Evolutionary conservation across 2,888 invertebrate genomes (phyloP), one percentile per base, ranked within the genome.

Genomic region (Pheosia tremula): DNA sequence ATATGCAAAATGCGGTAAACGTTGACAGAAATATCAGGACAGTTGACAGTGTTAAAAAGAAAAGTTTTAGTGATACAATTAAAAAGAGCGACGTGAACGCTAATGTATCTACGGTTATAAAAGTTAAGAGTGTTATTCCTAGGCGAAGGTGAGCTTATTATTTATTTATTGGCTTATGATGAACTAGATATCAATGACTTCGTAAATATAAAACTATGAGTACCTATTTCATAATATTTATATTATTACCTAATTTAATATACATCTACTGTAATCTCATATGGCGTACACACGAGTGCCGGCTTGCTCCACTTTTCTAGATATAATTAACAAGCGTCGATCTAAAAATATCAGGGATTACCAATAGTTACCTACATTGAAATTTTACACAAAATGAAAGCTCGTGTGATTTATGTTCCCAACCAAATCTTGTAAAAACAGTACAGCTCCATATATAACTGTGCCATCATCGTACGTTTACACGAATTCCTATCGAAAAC

Each of bases 81-180:
- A 87, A 78, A 71, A 86, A 81, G 67, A 82, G 63, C 68, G 82
- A 79, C 63, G 69, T 71, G 56, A 76, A 60, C 67, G 68, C 71
- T 13, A 81, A 69, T 60, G 83, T 73, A 66, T 81, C 77, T 77
- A 88, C 88, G 64, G 72, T 86, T 68, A 93, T 94, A 56, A 91
- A 91, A 91, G 93, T 94, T 66, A 92, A 91, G 79, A 94, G 93
- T 88, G 91, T 80, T 76, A 89, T 94, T 75, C 94, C 94, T 62
- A 88, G 90, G 75, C 83, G 85, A 79, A 86, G 91, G 94, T 94
- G 69, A 86, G 91, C 75, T 73, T 69, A 72, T 74, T 65, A 75
- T 76, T 76, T 74, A 70, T 71, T 68, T 55, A 55, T 59, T 69
- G 13, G 24, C 50, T 24, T 5, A 9, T n/a, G 9, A 47, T n/a